phyloP scores from a whole-genome alignment of 2,797 vertebrate genomes.

The Sebastiscus tertius region DNA sequence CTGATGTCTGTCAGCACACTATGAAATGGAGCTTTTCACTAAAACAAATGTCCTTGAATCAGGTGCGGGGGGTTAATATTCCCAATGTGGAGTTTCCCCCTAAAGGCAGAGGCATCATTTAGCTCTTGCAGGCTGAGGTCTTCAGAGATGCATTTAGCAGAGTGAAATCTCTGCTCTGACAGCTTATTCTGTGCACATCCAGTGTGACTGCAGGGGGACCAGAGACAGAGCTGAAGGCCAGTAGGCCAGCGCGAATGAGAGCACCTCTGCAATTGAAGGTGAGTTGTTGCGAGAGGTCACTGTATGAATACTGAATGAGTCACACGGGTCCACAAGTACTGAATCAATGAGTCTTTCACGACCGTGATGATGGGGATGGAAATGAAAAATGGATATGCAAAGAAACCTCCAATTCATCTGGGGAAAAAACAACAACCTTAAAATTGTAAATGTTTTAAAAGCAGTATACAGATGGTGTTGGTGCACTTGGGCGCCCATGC shows the following conservation, averaged over 20 bases:
- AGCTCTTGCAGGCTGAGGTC: conserved; percentile 48
- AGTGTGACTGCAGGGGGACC: conserved; percentile 41
- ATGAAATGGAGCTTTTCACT: conserved; percentile 37
- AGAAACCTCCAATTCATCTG: conserved; percentile 1
- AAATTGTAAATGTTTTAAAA: conserved; percentile 40
- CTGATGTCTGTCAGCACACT: background rate
- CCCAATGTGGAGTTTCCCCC: conserved; percentile 43
- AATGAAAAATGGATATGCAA: conserved; percentile 51
- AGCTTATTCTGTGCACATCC: conserved; percentile 70
- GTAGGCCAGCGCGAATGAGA: conserved; percentile 55
- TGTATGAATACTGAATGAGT: conserved; percentile 73
- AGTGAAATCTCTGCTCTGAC: conserved; percentile 69
- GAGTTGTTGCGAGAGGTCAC: conserved; percentile 67
- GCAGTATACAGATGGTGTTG: conserved; percentile 33
- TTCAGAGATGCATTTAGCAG: conserved; percentile 61
- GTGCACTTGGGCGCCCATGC: conserved; percentile 32
- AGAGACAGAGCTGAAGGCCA: conserved; percentile 60
- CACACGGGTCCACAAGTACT: conserved; percentile 39
- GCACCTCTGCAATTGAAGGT: conserved; percentile 65
- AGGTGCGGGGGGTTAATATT: conserved; percentile 62
- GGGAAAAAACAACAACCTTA: background rate
- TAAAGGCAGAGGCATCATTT: conserved; percentile 59
- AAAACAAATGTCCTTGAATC: conserved; percentile 65
- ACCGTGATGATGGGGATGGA: conserved; percentile 38
- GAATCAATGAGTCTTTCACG: conserved; percentile 44